These are phyloP conservation scores for Chrysogorgia sp. DNA, from an alignment of 92 coral and sea anemone genomes.

Conservation along the genomic window DNA sequence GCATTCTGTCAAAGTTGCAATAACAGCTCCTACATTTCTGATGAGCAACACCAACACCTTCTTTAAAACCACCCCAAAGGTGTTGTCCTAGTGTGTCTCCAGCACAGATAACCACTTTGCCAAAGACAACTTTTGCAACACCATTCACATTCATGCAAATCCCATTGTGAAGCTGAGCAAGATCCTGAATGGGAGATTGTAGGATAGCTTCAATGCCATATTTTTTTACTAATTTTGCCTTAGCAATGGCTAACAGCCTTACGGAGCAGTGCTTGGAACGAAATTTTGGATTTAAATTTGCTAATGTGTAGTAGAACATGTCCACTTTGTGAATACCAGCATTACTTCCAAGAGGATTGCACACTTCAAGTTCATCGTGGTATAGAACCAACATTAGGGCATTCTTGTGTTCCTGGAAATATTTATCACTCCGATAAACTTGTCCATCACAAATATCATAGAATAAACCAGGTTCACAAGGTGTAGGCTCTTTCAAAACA, in stretches of 20 bases:
- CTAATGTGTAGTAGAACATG: constrained; percentile 23
- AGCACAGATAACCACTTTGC: constrained; percentile 14
- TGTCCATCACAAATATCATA: constrained; percentile 33
- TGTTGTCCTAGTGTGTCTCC: constrained; percentile 15
- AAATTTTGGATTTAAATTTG: constrained; percentile 8
- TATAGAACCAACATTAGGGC: constrained; percentile 19
- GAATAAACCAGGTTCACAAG: constrained; percentile 5
- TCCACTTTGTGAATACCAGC: constrained; percentile 32
- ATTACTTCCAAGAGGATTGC: constrained; percentile 32
- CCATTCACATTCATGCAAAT: constrained; percentile 7
- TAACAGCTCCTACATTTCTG: constrained; percentile 30
- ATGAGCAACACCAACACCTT: constrained; percentile 22
- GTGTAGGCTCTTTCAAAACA: background rate
- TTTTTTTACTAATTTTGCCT: constrained; percentile 22
- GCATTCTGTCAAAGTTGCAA: constrained; percentile 17
- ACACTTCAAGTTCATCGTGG: constrained; percentile 25
- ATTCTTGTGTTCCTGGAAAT: constrained; percentile 6
- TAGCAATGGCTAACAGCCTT: constrained; percentile 28
- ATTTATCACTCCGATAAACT: constrained; percentile 18
- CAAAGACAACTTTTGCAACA: background rate
- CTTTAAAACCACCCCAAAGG: constrained; percentile 25
- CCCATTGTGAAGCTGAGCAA: background rate
- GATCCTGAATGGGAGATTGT: constrained; percentile 12
- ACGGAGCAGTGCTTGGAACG: constrained; percentile 22
- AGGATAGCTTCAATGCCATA: constrained; percentile 29